A percentile compares a stretch with the other conserved stretches of the same genome.
These are phyloP conservation scores for Atherinomorus stipes DNA, from an alignment of 2,113 vertebrate genomes.

Conservation along the genomic window DNA sequence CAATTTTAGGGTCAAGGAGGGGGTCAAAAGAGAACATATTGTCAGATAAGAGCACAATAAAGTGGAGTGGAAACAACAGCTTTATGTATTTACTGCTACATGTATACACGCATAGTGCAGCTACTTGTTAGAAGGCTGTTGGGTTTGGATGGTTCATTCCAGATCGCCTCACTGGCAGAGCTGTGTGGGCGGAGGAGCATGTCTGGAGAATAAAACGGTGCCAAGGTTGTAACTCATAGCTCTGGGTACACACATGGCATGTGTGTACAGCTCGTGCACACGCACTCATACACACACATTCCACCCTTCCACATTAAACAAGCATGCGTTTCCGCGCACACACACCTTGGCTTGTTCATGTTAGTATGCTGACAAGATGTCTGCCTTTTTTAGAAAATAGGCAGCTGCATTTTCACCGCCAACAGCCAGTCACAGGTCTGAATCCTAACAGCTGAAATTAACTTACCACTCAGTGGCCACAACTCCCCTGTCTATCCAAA, in stretches of 20 bases:
- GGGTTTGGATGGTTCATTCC: constrained; percentile 52
- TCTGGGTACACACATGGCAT: constrained; percentile 67
- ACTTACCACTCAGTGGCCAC: constrained; percentile 33
- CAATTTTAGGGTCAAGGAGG: no score
- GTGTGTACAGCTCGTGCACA: constrained; percentile 29
- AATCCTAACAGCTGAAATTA: constrained; percentile 53
- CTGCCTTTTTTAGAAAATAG: constrained; percentile 30
- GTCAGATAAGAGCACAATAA: no score
- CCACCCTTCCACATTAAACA: constrained; percentile 18
- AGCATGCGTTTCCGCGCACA: constrained; percentile 3
- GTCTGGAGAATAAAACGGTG: constrained; percentile 72
- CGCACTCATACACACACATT: constrained; percentile 25
- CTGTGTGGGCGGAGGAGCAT: constrained; percentile 73
- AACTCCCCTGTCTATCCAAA: constrained; percentile 42
- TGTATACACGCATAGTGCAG: constrained; percentile 21
- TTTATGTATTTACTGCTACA: constrained; percentile 46
- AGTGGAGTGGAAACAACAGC: constrained; percentile 13
- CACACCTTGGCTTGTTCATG: neutral
- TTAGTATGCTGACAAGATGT: constrained; percentile 31
- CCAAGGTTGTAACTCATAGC: constrained; percentile 75
- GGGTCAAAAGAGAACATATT: no score
- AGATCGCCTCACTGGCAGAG: constrained; percentile 69
- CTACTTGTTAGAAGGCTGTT: constrained; percentile 65
- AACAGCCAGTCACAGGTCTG: constrained; percentile 24
- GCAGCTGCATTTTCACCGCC: constrained; percentile 32